Evolutionary conservation across 2,113 vertebrate species (phyloP).

Genomic region (Pseudolaguvia tuberculata): DNA sequence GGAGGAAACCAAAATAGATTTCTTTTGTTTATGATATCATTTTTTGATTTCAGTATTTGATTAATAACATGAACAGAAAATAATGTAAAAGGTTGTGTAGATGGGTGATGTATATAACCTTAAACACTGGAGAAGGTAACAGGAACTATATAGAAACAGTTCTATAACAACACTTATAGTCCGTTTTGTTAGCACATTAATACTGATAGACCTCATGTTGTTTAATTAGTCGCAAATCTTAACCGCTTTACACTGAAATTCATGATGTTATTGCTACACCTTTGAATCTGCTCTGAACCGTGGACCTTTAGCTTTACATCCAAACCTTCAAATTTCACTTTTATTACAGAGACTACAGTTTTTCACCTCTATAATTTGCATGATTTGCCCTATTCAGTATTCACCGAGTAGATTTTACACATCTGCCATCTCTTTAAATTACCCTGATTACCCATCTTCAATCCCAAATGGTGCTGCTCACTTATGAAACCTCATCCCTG

Average conservation of each 20-base stretch:
- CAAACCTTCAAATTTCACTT: neutral
- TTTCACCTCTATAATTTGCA: neutral
- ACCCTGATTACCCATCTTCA: neutral
- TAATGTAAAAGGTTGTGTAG: no score
- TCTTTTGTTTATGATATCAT: no score
- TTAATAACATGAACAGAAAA: no score
- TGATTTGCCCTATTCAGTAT: neutral
- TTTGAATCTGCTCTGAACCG: neutral
- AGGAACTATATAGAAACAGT: neutral
- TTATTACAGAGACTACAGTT: neutral
- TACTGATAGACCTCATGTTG: no score
- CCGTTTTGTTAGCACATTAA: no score
- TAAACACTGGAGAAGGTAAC: no score
- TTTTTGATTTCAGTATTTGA: no score
- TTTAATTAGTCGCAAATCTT: neutral
- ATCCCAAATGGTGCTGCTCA: neutral
- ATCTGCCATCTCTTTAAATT: conserved; percentile 5
- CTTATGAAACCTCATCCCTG: neutral
- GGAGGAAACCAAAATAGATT: no score
- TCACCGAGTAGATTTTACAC: neutral
- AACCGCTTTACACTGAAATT: neutral
- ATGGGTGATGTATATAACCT: no score
- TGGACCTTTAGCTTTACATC: neutral
- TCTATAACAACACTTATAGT: no score
- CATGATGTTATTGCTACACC: neutral